phyloP scores from a whole-genome alignment of 1,140 invertebrate genomes.

The Frieseomelitta varia region DNA sequence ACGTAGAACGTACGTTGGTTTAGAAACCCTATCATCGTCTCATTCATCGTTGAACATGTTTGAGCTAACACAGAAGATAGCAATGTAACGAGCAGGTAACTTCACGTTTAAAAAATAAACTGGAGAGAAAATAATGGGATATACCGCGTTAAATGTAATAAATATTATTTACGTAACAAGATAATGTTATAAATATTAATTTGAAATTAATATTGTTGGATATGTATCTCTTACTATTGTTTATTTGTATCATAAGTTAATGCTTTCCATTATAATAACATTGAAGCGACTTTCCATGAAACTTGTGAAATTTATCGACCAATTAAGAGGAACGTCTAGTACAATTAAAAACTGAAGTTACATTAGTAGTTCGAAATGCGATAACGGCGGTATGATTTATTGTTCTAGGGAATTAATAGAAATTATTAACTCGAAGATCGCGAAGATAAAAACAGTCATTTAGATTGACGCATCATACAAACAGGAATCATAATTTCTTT shows the following conservation, averaged over 20 bases:
- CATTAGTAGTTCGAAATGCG: not conserved
- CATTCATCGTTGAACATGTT: too few species aligned
- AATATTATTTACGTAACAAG: not conserved
- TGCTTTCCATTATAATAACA: not conserved
- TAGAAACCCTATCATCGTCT: too few species aligned
- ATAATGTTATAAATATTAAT: not conserved
- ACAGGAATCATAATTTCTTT: not conserved
- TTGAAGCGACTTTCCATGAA: not conserved
- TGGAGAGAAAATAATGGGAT: not conserved
- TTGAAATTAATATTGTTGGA: not conserved
- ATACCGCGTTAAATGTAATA: not conserved
- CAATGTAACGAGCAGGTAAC: too few species aligned
- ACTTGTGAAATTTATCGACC: not conserved
- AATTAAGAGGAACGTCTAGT: not conserved
- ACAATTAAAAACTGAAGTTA: not conserved
- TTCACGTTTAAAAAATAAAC: not conserved
- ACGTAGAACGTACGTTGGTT: too few species aligned
- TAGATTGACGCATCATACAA: not conserved
- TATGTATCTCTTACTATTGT: not conserved
- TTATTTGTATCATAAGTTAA: not conserved
- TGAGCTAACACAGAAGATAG: too few species aligned
- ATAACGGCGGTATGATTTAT: not conserved
- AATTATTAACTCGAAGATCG: not conserved
- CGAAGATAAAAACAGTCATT: not conserved
- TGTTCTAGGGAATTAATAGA: not conserved